Base-by-base conservation (phyloP, 1,140 invertebrate species). In the Bombus terrestris region DNA sequence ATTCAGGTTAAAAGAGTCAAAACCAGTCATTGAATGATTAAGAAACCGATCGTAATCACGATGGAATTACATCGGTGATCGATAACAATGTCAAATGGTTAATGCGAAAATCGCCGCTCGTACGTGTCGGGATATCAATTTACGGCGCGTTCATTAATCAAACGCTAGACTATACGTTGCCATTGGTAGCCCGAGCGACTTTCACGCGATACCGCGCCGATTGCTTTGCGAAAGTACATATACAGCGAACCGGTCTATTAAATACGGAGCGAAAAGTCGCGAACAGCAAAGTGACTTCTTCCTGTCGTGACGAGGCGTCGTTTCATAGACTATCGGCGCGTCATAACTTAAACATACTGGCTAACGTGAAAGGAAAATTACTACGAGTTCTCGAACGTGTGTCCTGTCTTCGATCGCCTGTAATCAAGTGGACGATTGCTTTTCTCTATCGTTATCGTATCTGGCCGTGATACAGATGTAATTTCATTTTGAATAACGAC, bases 131-230 rank as follows among this genome's bases (percentile, higher is more conserved):
- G 32, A 53, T 64, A 82, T 75, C 47, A 28, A 37, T 64, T 37
- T 18, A 25, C 41, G 22, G 12, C 12, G 41, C 32, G n/a, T 71
- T 88, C 74, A 68, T 89, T 88, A 85, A 89, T 89, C 83, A 87
- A 80, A 87, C 41, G n/a, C 13, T 37, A 25, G 41, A 62, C 37
- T 2, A 43, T 28, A 25, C 10, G 12, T 37, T 80, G 13, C 57
- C 53, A 53, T 43, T 72, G n/a, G 28, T 35, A 43, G 43, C n/a
- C 18, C 35, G 5, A 12, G 15, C 39, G 64, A 73, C 72, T 85
- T 85, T 81, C 87, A 68, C 83, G 66, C 57, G 37, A 79, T 22
- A 18, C 28, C n/a, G 1, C 28, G 59, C 39, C 74, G 64, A 47
- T 57, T 22, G 41, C 18, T 78, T 59, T 47, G 35, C 47, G 32